Evolutionary conservation across 2,797 vertebrate genomes (phyloP).

Genomic region (Tragelaphus oryx): DNA sequence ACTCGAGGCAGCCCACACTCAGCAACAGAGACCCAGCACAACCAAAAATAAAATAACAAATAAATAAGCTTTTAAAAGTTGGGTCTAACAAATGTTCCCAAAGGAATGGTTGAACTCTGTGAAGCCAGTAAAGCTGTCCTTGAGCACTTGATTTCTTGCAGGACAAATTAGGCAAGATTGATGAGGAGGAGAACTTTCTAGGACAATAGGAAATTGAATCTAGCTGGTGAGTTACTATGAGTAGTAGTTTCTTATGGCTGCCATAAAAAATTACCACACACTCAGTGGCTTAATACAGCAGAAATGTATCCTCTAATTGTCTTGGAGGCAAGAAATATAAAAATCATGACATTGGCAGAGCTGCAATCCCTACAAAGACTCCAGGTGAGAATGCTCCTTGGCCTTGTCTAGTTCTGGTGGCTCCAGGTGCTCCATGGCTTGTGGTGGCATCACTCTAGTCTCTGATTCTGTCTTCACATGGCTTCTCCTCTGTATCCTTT

Average conservation of each 20-base stretch:
- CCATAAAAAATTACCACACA: neutral
- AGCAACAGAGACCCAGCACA: neutral
- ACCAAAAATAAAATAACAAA: neutral
- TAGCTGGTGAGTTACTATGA: neutral
- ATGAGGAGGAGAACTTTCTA: neutral
- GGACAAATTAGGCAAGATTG: neutral
- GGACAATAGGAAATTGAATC: neutral
- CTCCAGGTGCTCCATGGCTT: neutral
- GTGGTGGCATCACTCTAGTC: fast-evolving
- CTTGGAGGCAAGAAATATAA: neutral
- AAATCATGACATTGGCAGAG: neutral
- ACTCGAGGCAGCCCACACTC: neutral
- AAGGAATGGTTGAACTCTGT: neutral
- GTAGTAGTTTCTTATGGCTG: neutral
- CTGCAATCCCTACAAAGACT: neutral
- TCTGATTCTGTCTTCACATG: neutral
- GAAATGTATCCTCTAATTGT: neutral
- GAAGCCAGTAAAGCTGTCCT: neutral
- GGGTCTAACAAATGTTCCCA: neutral
- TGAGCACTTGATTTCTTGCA: neutral
- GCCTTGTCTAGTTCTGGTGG: neutral
- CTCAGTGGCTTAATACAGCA: neutral
- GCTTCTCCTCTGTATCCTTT: neutral
- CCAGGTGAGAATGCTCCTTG: no score
- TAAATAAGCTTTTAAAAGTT: neutral